Conservation (phyloP, 2,797 vertebrate species). For the Pagetopsis macropterus region DNA sequence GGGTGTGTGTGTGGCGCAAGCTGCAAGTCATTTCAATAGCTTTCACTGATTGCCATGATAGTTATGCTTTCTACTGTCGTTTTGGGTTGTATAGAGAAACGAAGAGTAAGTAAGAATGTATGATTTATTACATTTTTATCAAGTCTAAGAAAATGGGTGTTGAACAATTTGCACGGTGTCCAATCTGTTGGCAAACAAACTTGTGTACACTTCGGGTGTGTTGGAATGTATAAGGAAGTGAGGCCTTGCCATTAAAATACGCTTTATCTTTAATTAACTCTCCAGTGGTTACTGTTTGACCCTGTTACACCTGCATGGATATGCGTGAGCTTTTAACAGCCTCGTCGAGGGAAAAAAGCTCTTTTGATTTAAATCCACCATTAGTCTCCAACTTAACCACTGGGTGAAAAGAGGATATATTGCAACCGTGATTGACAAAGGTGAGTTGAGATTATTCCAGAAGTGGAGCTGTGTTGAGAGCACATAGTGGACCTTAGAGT, state of each 20-base stretch:
- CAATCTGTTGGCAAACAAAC: constrained; percentile 28
- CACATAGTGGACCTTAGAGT: constrained; percentile 65
- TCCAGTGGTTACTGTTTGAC: constrained; percentile 79
- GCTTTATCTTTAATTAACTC: constrained; percentile 81
- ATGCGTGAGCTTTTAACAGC: constrained; percentile 64
- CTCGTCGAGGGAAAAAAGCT: constrained; percentile 56
- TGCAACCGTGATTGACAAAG: constrained; percentile 64
- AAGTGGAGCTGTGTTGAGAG: constrained; percentile 61
- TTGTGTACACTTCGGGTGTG: constrained; percentile 46
- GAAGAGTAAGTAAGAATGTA: neutral
- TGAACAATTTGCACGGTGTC: constrained; percentile 35
- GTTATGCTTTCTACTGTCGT: constrained; percentile 16
- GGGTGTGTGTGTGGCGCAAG: constrained; percentile 48
- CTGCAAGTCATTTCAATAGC: constrained; percentile 52
- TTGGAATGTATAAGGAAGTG: constrained; percentile 47
- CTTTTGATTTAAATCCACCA: constrained; percentile 85
- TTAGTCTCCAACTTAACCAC: constrained; percentile 77
- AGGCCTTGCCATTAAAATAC: constrained; percentile 63
- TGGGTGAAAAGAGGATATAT: constrained; percentile 70
- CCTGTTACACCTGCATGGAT: constrained; percentile 76
- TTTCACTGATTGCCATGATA: constrained; percentile 20
- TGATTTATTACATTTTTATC: constrained; percentile 16
- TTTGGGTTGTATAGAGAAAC: constrained; percentile 1
- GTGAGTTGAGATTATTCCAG: constrained; percentile 71
- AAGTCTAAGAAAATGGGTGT: constrained; percentile 2